Percentiles rank a stretch among this genome's conserved stretches.
Conservation (phyloP, 1,140 invertebrate species). For the Macrobrachium rosenbergii region DNA sequence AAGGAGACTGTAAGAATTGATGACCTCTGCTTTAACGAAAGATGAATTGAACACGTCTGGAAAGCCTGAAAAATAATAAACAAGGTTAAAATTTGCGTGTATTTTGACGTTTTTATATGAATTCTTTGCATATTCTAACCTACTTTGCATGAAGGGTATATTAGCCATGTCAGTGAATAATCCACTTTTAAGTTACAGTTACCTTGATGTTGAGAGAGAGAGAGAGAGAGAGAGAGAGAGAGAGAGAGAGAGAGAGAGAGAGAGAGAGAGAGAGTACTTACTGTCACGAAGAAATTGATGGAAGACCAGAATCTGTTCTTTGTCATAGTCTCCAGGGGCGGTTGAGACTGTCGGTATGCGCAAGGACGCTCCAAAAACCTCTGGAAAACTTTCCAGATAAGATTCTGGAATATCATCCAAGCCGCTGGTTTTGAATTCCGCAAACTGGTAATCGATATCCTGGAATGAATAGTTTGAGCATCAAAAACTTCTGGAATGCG, state of each 20-base stretch:
- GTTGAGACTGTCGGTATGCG: slow-evolving; percentile 42
- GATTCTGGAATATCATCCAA: slow-evolving; percentile 28
- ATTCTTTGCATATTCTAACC: background rate
- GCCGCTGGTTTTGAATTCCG: background rate
- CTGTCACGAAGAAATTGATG: slow-evolving; percentile 56
- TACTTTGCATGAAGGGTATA: too few species aligned
- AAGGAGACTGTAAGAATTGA: slow-evolving; percentile 74
- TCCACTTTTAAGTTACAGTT: too few species aligned
- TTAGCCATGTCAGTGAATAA: too few species aligned
- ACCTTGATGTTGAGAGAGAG: background rate
- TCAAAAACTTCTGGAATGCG: too few species aligned
- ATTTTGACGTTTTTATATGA: background rate
- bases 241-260: slow-evolving; percentile 38
- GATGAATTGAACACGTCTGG: slow-evolving; percentile 71
- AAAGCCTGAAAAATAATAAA: slow-evolving; percentile 70
- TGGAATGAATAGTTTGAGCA: background rate
- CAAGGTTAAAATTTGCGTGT: background rate
- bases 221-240: slow-evolving; percentile 33
- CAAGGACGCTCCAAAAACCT: slow-evolving; percentile 35
- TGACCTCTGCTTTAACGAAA: slow-evolving; percentile 70
- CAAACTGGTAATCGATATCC: slow-evolving; percentile 45
- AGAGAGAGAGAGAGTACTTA: slow-evolving; percentile 28
- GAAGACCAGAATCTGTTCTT: slow-evolving; percentile 23
- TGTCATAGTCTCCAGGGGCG: slow-evolving; percentile 20
- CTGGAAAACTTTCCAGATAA: slow-evolving; percentile 34